phyloP scores from a whole-genome alignment of 2,113 vertebrate genomes.

The Indicator maculatus region DNA sequence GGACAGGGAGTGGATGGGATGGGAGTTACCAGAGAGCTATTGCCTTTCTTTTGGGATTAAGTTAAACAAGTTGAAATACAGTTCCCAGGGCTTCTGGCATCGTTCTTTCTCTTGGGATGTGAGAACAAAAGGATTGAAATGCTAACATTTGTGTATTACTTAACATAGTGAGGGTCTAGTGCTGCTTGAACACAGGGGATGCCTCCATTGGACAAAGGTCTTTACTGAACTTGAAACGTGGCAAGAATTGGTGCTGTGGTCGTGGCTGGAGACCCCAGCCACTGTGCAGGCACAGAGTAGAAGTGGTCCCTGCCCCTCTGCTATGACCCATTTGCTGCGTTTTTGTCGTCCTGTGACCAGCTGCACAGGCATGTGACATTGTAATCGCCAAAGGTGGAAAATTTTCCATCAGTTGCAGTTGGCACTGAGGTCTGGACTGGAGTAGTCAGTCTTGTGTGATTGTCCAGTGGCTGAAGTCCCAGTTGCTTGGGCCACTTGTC shows the following conservation, averaged over 20 bases:
- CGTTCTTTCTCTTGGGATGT: not conserved
- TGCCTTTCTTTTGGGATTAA: not conserved
- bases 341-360: fast-evolving
- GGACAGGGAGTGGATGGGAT: not conserved
- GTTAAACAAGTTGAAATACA: not conserved
- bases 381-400: not conserved
- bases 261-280: fast-evolving
- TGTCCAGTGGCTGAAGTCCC: not conserved
- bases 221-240: not conserved
- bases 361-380: not conserved
- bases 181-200: not conserved
- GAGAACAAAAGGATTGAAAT: not conserved
- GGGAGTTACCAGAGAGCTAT: not conserved
- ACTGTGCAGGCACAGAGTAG: fast-evolving
- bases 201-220: not conserved
- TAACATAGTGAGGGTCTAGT: not conserved
- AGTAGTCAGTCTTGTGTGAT: not conserved
- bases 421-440: not conserved
- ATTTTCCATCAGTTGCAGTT: not conserved
- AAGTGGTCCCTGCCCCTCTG: not conserved
- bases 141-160: not conserved
- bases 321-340: not conserved
- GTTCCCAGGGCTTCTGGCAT: not conserved
- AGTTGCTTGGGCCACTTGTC: fast-evolving
- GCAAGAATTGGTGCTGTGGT: fast-evolving